These are phyloP conservation scores for Streblospio benedicti DNA, from an alignment of 1,140 invertebrate genomes.

Conservation along the genomic window DNA sequence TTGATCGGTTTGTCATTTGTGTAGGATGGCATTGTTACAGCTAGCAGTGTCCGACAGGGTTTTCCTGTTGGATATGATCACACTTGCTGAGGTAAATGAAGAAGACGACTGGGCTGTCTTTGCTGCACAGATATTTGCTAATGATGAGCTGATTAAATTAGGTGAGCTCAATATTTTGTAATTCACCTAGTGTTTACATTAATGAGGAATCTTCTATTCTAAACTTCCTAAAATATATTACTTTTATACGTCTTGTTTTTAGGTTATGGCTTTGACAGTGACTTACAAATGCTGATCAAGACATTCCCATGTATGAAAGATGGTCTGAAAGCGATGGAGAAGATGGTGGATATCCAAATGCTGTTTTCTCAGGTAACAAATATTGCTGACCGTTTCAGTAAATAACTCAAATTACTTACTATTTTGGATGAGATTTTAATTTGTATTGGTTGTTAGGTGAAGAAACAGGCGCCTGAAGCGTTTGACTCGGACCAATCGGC, in stretches of 20 bases:
- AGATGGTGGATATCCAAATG: constrained; percentile 31
- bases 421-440: neutral
- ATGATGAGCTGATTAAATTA: constrained; percentile 39
- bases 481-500: too few relatives aligned
- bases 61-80: constrained; percentile 63
- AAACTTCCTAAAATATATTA: neutral
- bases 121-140: constrained; percentile 32
- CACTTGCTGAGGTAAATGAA: constrained; percentile 37
- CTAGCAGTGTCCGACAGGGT: constrained; percentile 58
- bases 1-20: too few relatives aligned
- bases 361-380: constrained; percentile 13
- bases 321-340: constrained; percentile 20
- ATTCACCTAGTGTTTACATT: neutral
- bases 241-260: constrained; percentile 16
- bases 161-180: constrained; percentile 24
- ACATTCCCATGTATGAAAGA: constrained; percentile 51
- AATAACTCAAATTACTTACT: neutral
- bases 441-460: neutral
- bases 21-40: constrained; percentile 60
- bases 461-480: too few relatives aligned
- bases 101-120: constrained; percentile 30
- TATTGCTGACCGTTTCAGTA: too few relatives aligned
- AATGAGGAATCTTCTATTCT: neutral
- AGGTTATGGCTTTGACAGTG: constrained; percentile 56
- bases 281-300: constrained; percentile 53